Evolutionary conservation across 2,797 vertebrate genomes (phyloP), one percentile per base, ranked within the genome.

Genomic region (Chloroceryle inda): DNA sequence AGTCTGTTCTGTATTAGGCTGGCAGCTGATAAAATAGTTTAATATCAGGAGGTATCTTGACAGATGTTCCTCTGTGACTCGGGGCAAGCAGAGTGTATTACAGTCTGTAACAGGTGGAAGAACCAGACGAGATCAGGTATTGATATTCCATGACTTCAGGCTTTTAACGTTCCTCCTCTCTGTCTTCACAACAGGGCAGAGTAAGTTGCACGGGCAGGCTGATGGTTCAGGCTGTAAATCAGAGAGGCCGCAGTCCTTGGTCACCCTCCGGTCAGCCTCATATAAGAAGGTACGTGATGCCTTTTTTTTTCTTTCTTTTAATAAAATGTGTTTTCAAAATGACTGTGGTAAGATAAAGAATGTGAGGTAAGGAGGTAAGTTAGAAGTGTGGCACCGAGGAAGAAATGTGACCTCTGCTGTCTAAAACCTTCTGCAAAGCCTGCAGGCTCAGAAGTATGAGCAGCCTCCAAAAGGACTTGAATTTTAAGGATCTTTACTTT

Each of bases 151-250:
- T 7, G 14, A 45, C 89, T 44, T 27, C 64, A 73, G 50, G 62
- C 20, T 84, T 84, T 23, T 62, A 72, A 78, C 18, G 4, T 64
- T 95, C 9, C 10, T 95, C 10, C 20, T 93, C 61, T 94, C 42
- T 47, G 2, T 71, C 56, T 27, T 9, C 11, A 0, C 6, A n/a
- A 86, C 97, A 99, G 99, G 99, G 99, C 87, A 98, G 99, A 83
- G 90, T 98, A 92, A 99, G 99, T 96, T 99, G 99, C 95, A 99
- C 99, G 0, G 99, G 99, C 91, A 98, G 99, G 97, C 98, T 99
- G 97, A 99, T 99, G 99, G 99, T 99, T 17, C 99, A 99, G 97
- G 99, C 99, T 33, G 99, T 99, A 92, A 99, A 99, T 98, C 99
- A 99, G 92, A 98, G 99, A 95, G 99, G 99, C 47, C 98, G 99